Evolutionary conservation across 23 tunicate genomes (phyloP), one percentile per base, ranked within the genome.

Genomic region (Aplidium turbinatum): DNA sequence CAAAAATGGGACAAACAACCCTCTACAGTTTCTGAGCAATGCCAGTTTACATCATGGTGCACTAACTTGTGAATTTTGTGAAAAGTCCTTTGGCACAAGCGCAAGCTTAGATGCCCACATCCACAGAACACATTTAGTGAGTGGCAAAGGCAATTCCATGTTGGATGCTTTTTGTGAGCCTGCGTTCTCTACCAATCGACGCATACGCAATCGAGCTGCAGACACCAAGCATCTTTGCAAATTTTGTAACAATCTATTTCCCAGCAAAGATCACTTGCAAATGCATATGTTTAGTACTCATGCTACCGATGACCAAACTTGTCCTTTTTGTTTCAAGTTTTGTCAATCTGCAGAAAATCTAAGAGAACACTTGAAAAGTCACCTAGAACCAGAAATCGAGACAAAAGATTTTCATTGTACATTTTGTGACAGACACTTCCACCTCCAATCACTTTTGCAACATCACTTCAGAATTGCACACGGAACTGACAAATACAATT

Each of bases 321-420:
- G 76, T 29, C 76, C 76, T 46, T 47, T 47, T 70, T 70, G 76
- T 70, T 70, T 47, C 38, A 32, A 47, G 20, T 47, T 70, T 28
- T 70, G 76, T 70, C 58, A n/a, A 4, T 46, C 76, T 3, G 38
- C 76, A 19, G 22, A 48, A 47, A 36, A 47, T 45, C 20, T 70
- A 1, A 22, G 9, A 1, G 76, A 70, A 34, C 76, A 70, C 48
- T 13, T 70, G 9, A 11, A n/a, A 22, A 24, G 11, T 3, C 76
- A 70, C 23, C 36, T 6, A 47, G 76, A 70, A 13, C n/a, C 36
- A 3, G 23, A 70, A 70, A 42, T 42, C 13, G 38, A 47, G 18
- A 7, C 38, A 24, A n/a, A 70, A 25, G 7, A 45, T 28, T 47
- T 22, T 48, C 48, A 47, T 31, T 70, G 76, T 30, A 45, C 47